Conservation (phyloP, 64 coral and sea anemone species). For the Catalaphyllia jardinei region DNA sequence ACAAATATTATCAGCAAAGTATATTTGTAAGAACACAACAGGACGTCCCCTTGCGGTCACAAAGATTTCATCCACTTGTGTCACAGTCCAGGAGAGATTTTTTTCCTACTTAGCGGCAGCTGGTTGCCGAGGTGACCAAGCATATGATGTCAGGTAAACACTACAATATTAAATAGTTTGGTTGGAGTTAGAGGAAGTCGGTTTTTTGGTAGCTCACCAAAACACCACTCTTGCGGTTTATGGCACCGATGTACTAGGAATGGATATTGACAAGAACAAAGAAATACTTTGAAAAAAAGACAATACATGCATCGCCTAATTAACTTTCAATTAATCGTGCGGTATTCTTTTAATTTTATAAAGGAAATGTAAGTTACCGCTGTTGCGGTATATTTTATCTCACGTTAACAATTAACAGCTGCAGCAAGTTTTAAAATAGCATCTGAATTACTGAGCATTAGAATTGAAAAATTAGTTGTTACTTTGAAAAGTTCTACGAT, state of each 20-base stretch:
- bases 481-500: background rate
- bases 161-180: background rate
- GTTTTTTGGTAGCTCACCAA: background rate
- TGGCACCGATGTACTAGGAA: background rate
- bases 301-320: background rate
- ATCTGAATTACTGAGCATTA: background rate
- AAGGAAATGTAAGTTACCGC: background rate
- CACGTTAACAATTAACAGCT: background rate
- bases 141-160: background rate
- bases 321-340: conserved; percentile 3
- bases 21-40: background rate
- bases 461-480: background rate
- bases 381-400: background rate
- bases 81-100: background rate
- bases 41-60: background rate
- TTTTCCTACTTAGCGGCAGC: background rate
- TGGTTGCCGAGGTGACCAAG: background rate
- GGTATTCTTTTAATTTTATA: conserved; percentile 33
- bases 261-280: conserved; percentile 2
- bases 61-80: background rate
- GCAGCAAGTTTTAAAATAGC: background rate
- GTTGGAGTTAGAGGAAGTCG: background rate
- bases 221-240: background rate
- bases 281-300: background rate
- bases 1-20: background rate